Base-by-base conservation (phyloP, 2,888 invertebrate species). In the Andrena hattorfiana region DNA sequence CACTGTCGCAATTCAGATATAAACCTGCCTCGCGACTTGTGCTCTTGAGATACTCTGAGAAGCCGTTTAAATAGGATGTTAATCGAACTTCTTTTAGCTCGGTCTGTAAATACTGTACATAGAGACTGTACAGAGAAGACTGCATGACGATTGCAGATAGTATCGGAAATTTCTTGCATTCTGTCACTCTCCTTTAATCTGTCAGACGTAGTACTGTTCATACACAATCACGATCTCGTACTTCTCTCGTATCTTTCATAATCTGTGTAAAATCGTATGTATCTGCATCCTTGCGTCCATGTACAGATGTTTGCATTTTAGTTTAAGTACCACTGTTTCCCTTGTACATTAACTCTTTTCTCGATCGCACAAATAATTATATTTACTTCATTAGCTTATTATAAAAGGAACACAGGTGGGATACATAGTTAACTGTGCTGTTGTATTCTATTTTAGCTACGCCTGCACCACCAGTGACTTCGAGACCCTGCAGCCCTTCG, bases 401-500 rank as follows among this genome's bases (percentile, higher is more conserved):
- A n/a, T 0, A 16, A 13, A 20, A n/a, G 2, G 0, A 32, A 10
- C 30, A 6, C 5, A 35, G n/a, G 6, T 30, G 20, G 30, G 13
- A 2, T 3, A 5, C 2, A n/a, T 2, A 2, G 32, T 63, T 77
- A 77, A 74, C 28, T 20, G 2, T 56, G 1, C 6, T 51, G 0
- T 69, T 42, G 59, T 51, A 1, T 74, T 26, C 74, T 49, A 73
- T 86, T 86, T 16, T 75, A 87, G 86, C n/a, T 2, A 63, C 73
- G 7, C 84, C 90, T 51, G 70, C 69, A 51, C 86, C 85, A 42
- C 75, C 89, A 8, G 66, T 77, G 23, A 84, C 87, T 2, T 64
- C 71, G 2, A 91, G 90, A 63, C 96, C 96, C 5, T 96, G 96
- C 90, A 92, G 93, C 62, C 96, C 96, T 48, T 96, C 95, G 81